A percentile compares a stretch with the other conserved stretches of the same genome.
Evolutionary conservation across 2,888 invertebrate genomes (phyloP).

Genomic region (Trimorus sp.): DNA sequence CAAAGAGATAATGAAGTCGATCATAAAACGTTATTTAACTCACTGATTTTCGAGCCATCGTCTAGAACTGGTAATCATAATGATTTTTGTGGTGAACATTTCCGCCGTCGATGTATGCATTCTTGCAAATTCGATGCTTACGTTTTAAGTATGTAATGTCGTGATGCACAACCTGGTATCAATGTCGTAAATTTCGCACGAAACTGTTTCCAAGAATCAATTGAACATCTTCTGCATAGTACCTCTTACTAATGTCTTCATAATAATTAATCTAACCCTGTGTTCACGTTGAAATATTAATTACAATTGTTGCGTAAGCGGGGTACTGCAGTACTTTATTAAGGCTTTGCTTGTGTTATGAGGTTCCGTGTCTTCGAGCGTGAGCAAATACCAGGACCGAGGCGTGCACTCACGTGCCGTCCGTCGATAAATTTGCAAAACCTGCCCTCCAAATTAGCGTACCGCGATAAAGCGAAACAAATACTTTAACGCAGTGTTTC

Average conservation of each 20-base stretch:
- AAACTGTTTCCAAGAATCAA: constrained; percentile 1
- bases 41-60: too few species aligned
- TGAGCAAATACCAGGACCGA: constrained; percentile 67
- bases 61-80: too few species aligned
- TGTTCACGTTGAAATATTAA: constrained; percentile 57
- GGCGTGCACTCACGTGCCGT: constrained; percentile 72
- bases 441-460: constrained; percentile 70
- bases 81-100: too few species aligned
- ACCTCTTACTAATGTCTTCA: constrained; percentile 32
- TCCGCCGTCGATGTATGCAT: too few species aligned
- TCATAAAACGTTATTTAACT: too few species aligned
- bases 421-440: constrained; percentile 72
- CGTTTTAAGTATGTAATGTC: background rate
- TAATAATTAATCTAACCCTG: constrained; percentile 37
- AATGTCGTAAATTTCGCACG: too few species aligned
- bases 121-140: background rate
- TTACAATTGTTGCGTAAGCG: constrained; percentile 70
- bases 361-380: constrained; percentile 72
- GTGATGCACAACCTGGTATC: too few species aligned
- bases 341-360: constrained; percentile 73
- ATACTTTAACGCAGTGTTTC: constrained; percentile 61
- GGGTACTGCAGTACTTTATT: constrained; percentile 70
- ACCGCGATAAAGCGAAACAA: constrained; percentile 64
- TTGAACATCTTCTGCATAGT: constrained; percentile 8
- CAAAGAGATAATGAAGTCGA: too few species aligned